Conservation (phyloP, 2,888 invertebrate genomes). For the Emmelina monodactyla region DNA sequence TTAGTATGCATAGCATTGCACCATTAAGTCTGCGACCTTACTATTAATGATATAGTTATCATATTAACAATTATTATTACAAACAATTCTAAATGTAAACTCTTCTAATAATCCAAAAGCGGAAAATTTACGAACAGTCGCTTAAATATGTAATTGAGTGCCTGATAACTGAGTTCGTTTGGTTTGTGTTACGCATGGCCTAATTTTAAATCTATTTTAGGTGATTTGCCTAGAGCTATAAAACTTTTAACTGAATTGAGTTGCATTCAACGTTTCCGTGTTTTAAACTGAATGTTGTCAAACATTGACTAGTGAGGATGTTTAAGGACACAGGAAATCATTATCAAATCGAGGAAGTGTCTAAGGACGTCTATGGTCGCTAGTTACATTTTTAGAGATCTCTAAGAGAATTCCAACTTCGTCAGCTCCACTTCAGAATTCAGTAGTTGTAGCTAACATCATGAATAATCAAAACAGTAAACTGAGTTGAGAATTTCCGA, state of each 20-base stretch:
- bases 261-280: conserved; percentile 38
- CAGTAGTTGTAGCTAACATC: no score
- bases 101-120: conserved; percentile 29
- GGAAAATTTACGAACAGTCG: conserved; percentile 32
- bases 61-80: conserved; percentile 57
- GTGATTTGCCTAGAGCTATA: conserved; percentile 22
- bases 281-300: conserved; percentile 32
- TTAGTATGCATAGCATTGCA: conserved; percentile 59
- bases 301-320: conserved; percentile 49
- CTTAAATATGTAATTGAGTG: conserved; percentile 24
- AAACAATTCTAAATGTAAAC: conserved; percentile 43
- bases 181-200: conserved; percentile 32
- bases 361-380: conserved; percentile 15
- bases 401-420: no score
- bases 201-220: conserved; percentile 39
- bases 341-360: conserved; percentile 57
- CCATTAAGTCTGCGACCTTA: conserved; percentile 62
- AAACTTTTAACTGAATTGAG: conserved; percentile 20
- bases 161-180: conserved; percentile 23
- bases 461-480: no score
- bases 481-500: no score
- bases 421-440: no score
- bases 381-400: no score
- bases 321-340: conserved; percentile 55
- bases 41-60: conserved; percentile 65